phyloP scores from a whole-genome alignment of 1,140 invertebrate genomes.

The Phortica variegata region DNA sequence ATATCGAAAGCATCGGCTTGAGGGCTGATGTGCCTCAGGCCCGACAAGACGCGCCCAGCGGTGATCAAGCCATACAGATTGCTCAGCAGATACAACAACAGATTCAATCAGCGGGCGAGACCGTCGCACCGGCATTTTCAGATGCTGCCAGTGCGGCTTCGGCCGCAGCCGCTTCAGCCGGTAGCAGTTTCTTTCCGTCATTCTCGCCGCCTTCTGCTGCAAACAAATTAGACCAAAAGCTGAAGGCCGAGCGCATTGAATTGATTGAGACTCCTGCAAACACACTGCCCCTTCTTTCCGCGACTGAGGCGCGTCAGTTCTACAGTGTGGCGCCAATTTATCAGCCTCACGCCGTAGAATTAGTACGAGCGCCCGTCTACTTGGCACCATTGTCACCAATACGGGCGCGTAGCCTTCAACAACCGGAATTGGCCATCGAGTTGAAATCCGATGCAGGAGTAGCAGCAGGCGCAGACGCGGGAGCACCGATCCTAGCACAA shows the following conservation, averaged over 20 bases:
- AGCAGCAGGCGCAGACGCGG: slow-evolving; percentile 1
- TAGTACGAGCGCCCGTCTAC: slow-evolving; percentile 37
- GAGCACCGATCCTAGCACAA: background rate
- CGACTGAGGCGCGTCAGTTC: slow-evolving; percentile 37
- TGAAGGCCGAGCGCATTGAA: slow-evolving; percentile 31
- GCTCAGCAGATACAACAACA: slow-evolving; percentile 37
- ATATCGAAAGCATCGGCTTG: too few relatives aligned
- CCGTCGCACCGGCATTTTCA: slow-evolving; percentile 28
- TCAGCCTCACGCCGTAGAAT: slow-evolving; percentile 42
- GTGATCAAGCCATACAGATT: slow-evolving; percentile 27
- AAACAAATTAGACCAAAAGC: slow-evolving; percentile 24
- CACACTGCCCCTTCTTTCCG: slow-evolving; percentile 33
- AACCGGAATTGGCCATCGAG: slow-evolving; percentile 16
- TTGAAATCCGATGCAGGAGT: slow-evolving; percentile 7
- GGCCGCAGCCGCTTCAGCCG: slow-evolving; percentile 28
- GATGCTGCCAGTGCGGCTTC: slow-evolving; percentile 25
- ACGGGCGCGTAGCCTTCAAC: slow-evolving; percentile 43
- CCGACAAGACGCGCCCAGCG: background rate
- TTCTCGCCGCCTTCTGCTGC: slow-evolving; percentile 25
- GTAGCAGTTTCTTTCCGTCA: slow-evolving; percentile 40
- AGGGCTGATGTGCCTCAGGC: slow-evolving; percentile 21
- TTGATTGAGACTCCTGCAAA: slow-evolving; percentile 45
- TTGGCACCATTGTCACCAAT: slow-evolving; percentile 41
- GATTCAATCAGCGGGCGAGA: slow-evolving; percentile 28
- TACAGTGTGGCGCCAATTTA: slow-evolving; percentile 43